These are phyloP conservation scores for Lymantria monacha DNA, from an alignment of 2,888 invertebrate species.

Conservation along the genomic window DNA sequence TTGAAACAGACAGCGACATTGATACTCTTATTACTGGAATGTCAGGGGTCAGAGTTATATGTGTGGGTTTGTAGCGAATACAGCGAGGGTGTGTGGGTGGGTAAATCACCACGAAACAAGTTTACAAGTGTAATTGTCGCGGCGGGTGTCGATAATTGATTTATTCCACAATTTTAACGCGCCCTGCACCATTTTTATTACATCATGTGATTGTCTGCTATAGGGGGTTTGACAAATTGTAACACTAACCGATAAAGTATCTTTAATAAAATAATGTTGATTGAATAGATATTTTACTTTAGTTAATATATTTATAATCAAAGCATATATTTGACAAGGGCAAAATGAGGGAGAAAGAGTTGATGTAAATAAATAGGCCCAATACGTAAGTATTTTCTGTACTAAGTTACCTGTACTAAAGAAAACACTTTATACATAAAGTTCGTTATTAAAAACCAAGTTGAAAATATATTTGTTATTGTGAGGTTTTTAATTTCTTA, in stretches of 20 bases:
- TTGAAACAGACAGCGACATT: slow-evolving; percentile 61
- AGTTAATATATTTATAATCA: too few species aligned
- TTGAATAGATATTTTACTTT: slow-evolving; percentile 4
- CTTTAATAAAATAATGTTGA: slow-evolving; percentile 19
- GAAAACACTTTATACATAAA: too few species aligned
- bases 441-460: too few species aligned
- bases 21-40: slow-evolving; percentile 61
- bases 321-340: too few species aligned
- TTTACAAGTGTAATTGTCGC: slow-evolving; percentile 70
- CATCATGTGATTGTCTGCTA: slow-evolving; percentile 28
- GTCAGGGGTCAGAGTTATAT: slow-evolving; percentile 49
- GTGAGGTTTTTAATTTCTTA: too few species aligned
- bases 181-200: slow-evolving; percentile 28
- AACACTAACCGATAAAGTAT: slow-evolving; percentile 20
- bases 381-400: too few species aligned
- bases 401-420: too few species aligned
- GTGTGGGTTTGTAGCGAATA: slow-evolving; percentile 25
- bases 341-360: too few species aligned
- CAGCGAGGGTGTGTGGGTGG: slow-evolving; percentile 40
- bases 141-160: slow-evolving; percentile 71
- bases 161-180: slow-evolving; percentile 51
- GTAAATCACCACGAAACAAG: slow-evolving; percentile 61
- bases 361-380: too few species aligned
- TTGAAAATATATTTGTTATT: too few species aligned
- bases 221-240: slow-evolving; percentile 35